Percentiles rank a stretch among this genome's conserved stretches.
phyloP scores from a whole-genome alignment of 2,797 vertebrate species.

The Microctenopoma lineatum region DNA sequence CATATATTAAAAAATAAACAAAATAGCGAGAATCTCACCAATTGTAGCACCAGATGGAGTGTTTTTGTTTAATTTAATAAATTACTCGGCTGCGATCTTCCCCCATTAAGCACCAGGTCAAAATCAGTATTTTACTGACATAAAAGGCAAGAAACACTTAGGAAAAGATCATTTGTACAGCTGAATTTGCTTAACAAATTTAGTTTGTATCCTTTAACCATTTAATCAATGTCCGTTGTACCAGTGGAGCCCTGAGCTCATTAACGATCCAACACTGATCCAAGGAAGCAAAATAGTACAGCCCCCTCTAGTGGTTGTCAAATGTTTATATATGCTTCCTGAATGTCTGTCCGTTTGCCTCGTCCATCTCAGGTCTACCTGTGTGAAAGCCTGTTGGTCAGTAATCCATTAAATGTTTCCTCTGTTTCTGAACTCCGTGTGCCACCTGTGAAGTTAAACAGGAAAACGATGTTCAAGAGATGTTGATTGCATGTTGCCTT shows the following conservation, averaged over 20 bases:
- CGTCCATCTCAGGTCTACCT: conserved; percentile 78
- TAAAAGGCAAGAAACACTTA: conserved; percentile 18
- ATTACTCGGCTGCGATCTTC: conserved; percentile 34
- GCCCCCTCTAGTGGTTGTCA: conserved; percentile 81
- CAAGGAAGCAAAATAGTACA: conserved; percentile 31
- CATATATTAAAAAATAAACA: conserved; percentile 4
- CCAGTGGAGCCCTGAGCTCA: conserved; percentile 33
- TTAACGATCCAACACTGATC: conserved; percentile 35
- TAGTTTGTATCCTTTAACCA: conserved; percentile 24
- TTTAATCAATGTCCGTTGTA: conserved; percentile 44
- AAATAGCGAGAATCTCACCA: conserved; percentile 28
- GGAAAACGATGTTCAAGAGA: not conserved
- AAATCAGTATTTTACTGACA: conserved; percentile 40
- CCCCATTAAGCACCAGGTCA: conserved; percentile 45
- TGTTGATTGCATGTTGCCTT: conserved; percentile 33
- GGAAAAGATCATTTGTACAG: conserved; percentile 24
- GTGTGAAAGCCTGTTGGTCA: conserved; percentile 88
- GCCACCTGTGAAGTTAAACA: conserved; percentile 82
- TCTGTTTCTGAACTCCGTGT: conserved; percentile 90
- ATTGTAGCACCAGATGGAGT: conserved; percentile 47
- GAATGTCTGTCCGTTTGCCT: conserved; percentile 26
- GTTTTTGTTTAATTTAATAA: conserved; percentile 26
- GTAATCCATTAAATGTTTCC: conserved; percentile 86
- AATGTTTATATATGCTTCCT: conserved; percentile 32
- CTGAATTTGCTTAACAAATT: conserved; percentile 49